Conservation (phyloP, 2,888 invertebrate species). For the Eulithis prunata region DNA sequence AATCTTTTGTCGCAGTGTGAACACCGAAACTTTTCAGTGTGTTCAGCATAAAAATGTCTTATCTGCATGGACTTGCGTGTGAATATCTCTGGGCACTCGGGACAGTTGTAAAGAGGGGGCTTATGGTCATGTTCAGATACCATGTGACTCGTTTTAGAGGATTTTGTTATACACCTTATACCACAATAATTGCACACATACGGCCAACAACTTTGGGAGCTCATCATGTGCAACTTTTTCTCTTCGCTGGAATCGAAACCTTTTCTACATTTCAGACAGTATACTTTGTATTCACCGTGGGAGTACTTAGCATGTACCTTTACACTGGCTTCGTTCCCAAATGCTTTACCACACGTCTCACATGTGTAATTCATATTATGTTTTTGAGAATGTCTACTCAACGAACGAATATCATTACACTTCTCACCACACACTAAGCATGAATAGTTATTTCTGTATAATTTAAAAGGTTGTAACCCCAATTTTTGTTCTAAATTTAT, state of each 20-base stretch:
- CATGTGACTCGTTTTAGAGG: slow-evolving; percentile 43
- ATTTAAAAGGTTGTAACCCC: slow-evolving; percentile 43
- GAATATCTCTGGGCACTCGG: slow-evolving; percentile 50
- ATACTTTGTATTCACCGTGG: slow-evolving; percentile 29
- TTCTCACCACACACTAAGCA: slow-evolving; percentile 35
- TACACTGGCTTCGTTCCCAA: slow-evolving; percentile 29
- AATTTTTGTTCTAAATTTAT: slow-evolving; percentile 45
- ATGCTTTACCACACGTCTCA: slow-evolving; percentile 41
- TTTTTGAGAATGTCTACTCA: slow-evolving; percentile 37
- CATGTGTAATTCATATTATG: slow-evolving; percentile 40
- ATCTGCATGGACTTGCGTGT: slow-evolving; percentile 39
- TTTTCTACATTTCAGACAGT: slow-evolving; percentile 37
- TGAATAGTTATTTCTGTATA: slow-evolving; percentile 35
- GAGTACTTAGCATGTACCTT: slow-evolving; percentile 31
- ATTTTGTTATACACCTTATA: slow-evolving; percentile 45
- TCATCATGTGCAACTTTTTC: slow-evolving; percentile 40
- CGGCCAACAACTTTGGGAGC: slow-evolving; percentile 46
- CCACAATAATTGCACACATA: slow-evolving; percentile 48
- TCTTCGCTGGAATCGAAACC: slow-evolving; percentile 38
- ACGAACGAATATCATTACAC: slow-evolving; percentile 33
- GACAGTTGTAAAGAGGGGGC: slow-evolving; percentile 43
- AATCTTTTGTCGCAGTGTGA: slow-evolving; percentile 36
- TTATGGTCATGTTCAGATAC: slow-evolving; percentile 43
- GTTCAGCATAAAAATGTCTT: slow-evolving; percentile 44
- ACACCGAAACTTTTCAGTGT: slow-evolving; percentile 41